Percentiles rank a stretch among this genome's conserved stretches.
Evolutionary conservation across 2,797 vertebrate genomes (phyloP).

Genomic region (Mormyrus hasselquistii): DNA sequence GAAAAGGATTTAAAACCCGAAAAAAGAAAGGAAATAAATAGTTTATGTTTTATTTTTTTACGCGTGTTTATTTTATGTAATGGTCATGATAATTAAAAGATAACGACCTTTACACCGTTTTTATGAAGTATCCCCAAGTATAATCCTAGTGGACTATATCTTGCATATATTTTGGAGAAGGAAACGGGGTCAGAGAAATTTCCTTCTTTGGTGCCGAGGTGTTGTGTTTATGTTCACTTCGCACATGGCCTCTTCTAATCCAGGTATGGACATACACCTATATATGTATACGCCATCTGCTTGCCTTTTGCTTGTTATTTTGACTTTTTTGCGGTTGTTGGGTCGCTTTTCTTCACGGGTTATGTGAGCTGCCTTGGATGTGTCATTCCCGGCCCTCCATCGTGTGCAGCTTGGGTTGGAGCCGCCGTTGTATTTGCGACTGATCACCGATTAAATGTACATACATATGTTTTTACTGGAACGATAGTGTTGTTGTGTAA

Average conservation of each 20-base stretch:
- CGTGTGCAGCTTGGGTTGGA: neutral
- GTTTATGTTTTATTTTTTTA: neutral
- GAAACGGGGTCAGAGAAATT: slow-evolving; percentile 42
- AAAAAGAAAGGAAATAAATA: slow-evolving; percentile 18
- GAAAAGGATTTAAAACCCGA: slow-evolving; percentile 50
- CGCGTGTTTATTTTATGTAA: neutral
- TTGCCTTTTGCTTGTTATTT: neutral
- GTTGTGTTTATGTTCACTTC: slow-evolving; percentile 55
- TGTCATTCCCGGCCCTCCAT: neutral
- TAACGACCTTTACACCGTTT: slow-evolving; percentile 27
- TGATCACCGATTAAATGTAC: neutral
- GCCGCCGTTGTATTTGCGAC: neutral
- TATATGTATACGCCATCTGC: neutral
- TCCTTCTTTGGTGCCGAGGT: slow-evolving; percentile 21
- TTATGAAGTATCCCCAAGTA: slow-evolving; percentile 21
- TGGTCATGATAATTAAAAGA: neutral
- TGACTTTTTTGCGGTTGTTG: neutral
- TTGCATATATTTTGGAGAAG: slow-evolving; percentile 41
- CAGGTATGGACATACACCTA: slow-evolving; percentile 50
- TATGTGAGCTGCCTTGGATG: neutral
- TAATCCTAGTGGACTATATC: slow-evolving; percentile 18
- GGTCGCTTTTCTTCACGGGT: neutral
- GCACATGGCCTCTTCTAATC: slow-evolving; percentile 64
- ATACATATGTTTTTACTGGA: neutral
- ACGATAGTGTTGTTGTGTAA: neutral